A percentile compares a stretch with the other conserved stretches of the same genome.
phyloP scores from a whole-genome alignment of 2,797 vertebrate genomes.

The Sebastolobus alascanus region DNA sequence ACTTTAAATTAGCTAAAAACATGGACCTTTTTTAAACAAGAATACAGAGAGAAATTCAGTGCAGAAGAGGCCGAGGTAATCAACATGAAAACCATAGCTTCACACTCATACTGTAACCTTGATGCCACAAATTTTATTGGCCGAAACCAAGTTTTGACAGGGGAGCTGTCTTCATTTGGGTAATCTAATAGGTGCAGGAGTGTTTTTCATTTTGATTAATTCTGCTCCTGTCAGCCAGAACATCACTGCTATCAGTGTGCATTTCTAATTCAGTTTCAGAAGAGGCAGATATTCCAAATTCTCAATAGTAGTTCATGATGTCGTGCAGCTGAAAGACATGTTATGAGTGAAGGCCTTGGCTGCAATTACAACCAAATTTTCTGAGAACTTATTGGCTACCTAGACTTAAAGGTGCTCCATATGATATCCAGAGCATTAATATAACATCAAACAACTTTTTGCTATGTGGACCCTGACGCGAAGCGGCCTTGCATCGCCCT shows the following conservation, averaged over 20 bases:
- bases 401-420: background rate
- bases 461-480: no score
- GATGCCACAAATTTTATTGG: conserved; percentile 17
- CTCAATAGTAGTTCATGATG: background rate
- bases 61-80: background rate
- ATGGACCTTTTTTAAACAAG: background rate
- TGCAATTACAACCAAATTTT: background rate
- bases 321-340: background rate
- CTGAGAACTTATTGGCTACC: background rate
- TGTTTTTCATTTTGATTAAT: conserved; percentile 27
- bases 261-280: conserved; percentile 8
- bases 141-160: conserved; percentile 15
- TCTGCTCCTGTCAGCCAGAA: conserved; percentile 2
- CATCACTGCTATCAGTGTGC: background rate
- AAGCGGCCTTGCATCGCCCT: no score
- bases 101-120: background rate
- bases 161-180: conserved; percentile 2
- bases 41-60: background rate
- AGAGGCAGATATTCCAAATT: background rate
- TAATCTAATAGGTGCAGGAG: conserved; percentile 15
- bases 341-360: background rate
- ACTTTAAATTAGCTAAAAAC: background rate
- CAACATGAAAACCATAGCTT: background rate
- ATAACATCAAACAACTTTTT: no score
- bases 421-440: no score